A percentile compares a stretch with the other conserved stretches of the same genome.
phyloP scores from a whole-genome alignment of 37 sponge, comb jelly and placozoan genomes.

The Halisarca cf. caerulea region DNA sequence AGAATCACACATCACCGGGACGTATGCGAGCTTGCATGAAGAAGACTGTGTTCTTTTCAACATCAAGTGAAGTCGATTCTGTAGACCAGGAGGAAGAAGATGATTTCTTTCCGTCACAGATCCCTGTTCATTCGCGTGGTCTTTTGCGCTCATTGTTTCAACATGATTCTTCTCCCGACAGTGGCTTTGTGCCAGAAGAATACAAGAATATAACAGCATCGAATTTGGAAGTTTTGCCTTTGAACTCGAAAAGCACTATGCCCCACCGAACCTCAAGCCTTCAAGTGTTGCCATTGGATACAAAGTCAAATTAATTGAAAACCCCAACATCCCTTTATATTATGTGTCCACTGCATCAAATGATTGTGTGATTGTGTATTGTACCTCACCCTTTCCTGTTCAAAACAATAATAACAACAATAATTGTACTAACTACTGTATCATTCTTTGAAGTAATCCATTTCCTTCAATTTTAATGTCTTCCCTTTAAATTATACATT shows the following conservation, averaged over 20 bases:
- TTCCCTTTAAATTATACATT: too few relatives aligned
- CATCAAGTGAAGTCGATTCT: neutral
- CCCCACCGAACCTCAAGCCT: too few relatives aligned
- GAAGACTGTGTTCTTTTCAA: neutral
- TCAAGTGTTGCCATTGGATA: too few relatives aligned
- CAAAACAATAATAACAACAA: too few relatives aligned
- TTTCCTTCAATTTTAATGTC: too few relatives aligned
- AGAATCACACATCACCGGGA: neutral
- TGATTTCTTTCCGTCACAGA: neutral
- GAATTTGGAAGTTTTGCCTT: conserved; percentile 10
- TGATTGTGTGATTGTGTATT: too few relatives aligned
- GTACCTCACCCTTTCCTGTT: too few relatives aligned
- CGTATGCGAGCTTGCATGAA: conserved; percentile 18
- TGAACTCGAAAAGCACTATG: neutral
- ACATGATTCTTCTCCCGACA: conserved; percentile 19
- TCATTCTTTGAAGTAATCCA: too few relatives aligned
- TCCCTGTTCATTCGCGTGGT: neutral
- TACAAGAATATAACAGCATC: neutral
- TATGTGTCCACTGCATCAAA: too few relatives aligned
- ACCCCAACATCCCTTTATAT: too few relatives aligned
- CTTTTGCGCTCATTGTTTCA: conserved; percentile 9
- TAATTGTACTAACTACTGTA: too few relatives aligned
- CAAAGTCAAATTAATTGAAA: too few relatives aligned
- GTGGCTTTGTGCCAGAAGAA: conserved; percentile 22
- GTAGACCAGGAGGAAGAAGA: neutral